Conservation (phyloP, 2,888 invertebrate species). For the Rhaphigaster nebulosa region DNA sequence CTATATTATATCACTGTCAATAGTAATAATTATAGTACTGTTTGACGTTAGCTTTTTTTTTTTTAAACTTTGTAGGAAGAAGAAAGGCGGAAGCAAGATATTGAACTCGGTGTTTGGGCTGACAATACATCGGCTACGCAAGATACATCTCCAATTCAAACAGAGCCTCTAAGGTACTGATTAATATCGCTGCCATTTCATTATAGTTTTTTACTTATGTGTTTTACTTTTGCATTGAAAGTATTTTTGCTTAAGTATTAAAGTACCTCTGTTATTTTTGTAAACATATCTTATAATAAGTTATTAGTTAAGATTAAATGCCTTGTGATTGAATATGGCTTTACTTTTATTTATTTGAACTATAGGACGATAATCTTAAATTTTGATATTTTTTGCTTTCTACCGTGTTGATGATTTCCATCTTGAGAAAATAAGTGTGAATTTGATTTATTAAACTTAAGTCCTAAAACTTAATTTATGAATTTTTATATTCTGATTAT, state of each 20-base stretch:
- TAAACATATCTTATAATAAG: background rate
- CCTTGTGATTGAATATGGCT: background rate
- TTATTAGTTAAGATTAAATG: background rate
- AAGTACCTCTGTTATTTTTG: background rate
- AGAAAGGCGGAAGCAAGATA: constrained; percentile 66
- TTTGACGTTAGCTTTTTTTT: background rate
- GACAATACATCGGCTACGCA: background rate
- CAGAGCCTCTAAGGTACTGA: constrained; percentile 56
- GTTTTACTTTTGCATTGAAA: background rate
- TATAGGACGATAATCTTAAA: background rate
- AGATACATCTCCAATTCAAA: constrained; percentile 4
- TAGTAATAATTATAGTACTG: too few relatives aligned
- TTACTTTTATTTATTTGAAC: background rate
- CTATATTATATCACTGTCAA: too few relatives aligned
- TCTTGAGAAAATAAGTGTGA: background rate
- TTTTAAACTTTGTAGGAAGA: constrained; percentile 65
- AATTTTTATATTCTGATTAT: background rate
- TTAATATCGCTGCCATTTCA: background rate
- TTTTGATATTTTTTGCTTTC: background rate
- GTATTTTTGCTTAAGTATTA: background rate
- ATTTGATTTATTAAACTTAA: background rate
- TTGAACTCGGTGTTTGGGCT: constrained; percentile 66
- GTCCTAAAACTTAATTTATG: background rate
- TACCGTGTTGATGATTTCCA: background rate
- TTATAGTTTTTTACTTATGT: background rate